Base-by-base conservation (phyloP, 2,113 vertebrate genomes). In the Nothocercus nigrocapillus region DNA sequence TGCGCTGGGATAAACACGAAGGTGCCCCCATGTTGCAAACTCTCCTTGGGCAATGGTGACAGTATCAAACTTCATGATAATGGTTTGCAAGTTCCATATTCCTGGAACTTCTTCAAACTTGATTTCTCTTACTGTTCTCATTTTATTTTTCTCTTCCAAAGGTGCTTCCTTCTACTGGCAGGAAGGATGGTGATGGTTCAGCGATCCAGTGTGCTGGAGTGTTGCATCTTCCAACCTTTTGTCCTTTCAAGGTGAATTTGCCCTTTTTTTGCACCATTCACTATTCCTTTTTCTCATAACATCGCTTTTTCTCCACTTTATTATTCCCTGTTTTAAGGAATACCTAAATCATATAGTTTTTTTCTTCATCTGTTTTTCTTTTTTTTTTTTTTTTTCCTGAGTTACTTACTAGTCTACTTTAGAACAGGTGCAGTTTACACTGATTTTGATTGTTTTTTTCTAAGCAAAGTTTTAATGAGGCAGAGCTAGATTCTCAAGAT, bases 71-170 rank as follows among this genome's bases (percentile, higher is more conserved):
- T 42, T 75, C 6, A 20, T 61, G 19, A 38, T 75, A 69, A 85
- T 66, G 32, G 8, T 15, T 69, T 82, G 30, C 5, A 72, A 44
- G 74, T 58, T 64, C 34, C 72, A 22, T 68, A 21, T 73, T 34
- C 25, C 17, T 53, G n/a, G 51, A 90, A 45, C 5, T 4, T 75
- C 77, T 79, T 75, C 6, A 5, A 11, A 61, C 28, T 7, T 72
- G 3, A 3, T 28, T 11, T 69, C 44, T 64, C 34, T 70, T 45
- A 34, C 6, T 82, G 9, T 7, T 75, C 25, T 13, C 21, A 44
- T 74, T 53, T 88, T 40, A 82, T 56, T 95, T 88, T 88, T 74
- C 30, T 61, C 32, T 73, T 88, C 24, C 42, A 63, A 83, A 69
- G 75, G 51, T 64, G 5, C 7, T 90, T 82, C 58, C 78, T 73